Evolutionary conservation across 2,113 vertebrate genomes (phyloP), one percentile per base, ranked within the genome.

Genomic region (Sterrhoptilus dennistouni): DNA sequence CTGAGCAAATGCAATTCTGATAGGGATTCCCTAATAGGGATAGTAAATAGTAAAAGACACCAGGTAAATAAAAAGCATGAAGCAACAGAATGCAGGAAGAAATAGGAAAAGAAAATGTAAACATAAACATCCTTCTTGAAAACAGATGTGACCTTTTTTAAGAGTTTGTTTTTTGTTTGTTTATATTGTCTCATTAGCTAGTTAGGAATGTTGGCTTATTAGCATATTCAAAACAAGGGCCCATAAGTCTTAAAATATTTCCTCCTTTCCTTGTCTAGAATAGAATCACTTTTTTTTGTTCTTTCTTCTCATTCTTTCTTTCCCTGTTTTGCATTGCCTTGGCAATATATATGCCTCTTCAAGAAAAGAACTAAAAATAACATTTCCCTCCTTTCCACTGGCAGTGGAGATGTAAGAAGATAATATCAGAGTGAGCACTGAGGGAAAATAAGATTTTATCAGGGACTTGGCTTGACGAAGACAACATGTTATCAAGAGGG

Each of bases 401-500:
- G 70, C 81, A 96, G 66, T 24, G 28, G 68, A 96, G 89, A 71
- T 71, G 59, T 95, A 97, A 90, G 76, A 96, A 95, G 95, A 93
- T 93, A 89, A 80, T 36, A 54, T 90, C 79, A 50, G 87, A 87
- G 79, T 40, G 83, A 93, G 86, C 25, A 84, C 47, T 83, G 79
- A 96, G 49, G 80, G 89, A 95, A 80, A 91, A 83, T 87, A 80
- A 96, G 96, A 97, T 96, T 96, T 96, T 94, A 97, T 98, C 95
- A 76, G 83, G 35, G 95, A 92, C 77, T 96, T 89, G 53, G 94
- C 87, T 93, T 95, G 91, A 97, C 68, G 9, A 97, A 97, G 96
- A 96, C 90, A 97, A 94, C 50, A 42, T 44, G 86, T 93, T 97
- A 97, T 96, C 97, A 95, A 90, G 96, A 97, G 56, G 56, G 81